Base-by-base conservation (phyloP, 2,113 vertebrate species). In the Indri indri region DNA sequence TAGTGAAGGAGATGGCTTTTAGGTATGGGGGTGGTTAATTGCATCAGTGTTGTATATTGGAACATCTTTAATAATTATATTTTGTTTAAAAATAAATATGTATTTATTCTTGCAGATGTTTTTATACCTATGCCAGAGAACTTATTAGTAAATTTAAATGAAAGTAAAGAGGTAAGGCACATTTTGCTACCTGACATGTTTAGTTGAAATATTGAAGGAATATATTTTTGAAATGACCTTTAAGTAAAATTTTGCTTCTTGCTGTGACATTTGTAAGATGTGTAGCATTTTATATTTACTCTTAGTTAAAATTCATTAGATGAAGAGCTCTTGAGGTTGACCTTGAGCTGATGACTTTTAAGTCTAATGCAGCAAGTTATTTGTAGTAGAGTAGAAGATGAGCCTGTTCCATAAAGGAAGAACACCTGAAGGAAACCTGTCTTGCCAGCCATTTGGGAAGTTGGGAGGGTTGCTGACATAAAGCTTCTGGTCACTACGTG, bases 61-160 rank as follows among this genome's bases (percentile, higher is more conserved):
- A 68, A 68, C 57, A 81, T 40, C 11, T 16, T 52, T 82, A 91
- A 89, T 14, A 45, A 70, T 90, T 85, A 80, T 37, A 14, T 89
- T 96, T 96, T 96, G 95, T 98, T 74, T 92, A 71, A 88, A 88
- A 95, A 74, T 16, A 83, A 88, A 52, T 84, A 52, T 94, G 89
- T 96, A 47, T 98, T 95, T 97, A 68, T 96, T 92, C 91, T 98
- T 99, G 92, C 99, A 99, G 99, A 99, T 99, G 99, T 99, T 95
- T 99, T 99, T 98, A 99, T 99, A 99, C 99, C 99, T 92, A 99
- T 99, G 98, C 99, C 99, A 98, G 99, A 99, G 98, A 99, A 99
- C 98, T 99, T 99, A 98, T 3, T 99, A 98, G 99, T 99, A 95
- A 99, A 99, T 98, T 99, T 99, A 98, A 99, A 99, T 97, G 99